Base-by-base conservation (phyloP, 2,797 vertebrate genomes). In the Halcyon smyrnensis region DNA sequence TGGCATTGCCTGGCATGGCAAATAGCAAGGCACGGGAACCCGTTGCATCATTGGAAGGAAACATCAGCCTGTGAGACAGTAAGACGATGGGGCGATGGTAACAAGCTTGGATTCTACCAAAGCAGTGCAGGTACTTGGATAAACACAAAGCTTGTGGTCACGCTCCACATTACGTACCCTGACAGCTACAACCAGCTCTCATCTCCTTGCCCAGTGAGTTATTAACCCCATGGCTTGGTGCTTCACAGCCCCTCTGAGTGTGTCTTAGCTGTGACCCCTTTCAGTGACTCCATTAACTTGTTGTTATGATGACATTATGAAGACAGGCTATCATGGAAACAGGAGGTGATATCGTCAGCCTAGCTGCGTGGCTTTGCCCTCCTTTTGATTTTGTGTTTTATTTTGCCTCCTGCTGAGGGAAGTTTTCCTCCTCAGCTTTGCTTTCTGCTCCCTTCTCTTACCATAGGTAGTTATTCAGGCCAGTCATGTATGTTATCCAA, bases 91-190 rank as follows among this genome's bases (percentile, higher is more conserved):
- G 56, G 25, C 11, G 53, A 17, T 36, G 8, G 67, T 48, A 64
- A 48, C 25, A 20, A 46, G 78, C 53, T 57, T 53, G 54, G 32
- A 63, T 69, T 46, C 50, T 32, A 6, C 43, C 2, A 1, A 36
- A 64, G 39, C 51, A 30, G 15, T 30, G 64, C 62, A 39, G 14
- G 11, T 18, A 8, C 6, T 56, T 2, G 0, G 68, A 27, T 25
- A 36, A 69, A 32, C 88, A 34, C 32, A 11, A 1, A 8, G 59
- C 28, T 65, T 16, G 25, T 80, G 75, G 41, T 48, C 59, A 5
- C 0, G 1, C 74, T 80, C 13, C n/a, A 56, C 14, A 0, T 45
- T 6, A 4, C 1, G 8, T 8, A 3, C 32, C 23, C 70, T 2
- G 81, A 8, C 64, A 62, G 84, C 12, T 56, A 19, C 62, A 50